A percentile compares a stretch with the other conserved stretches of the same genome.
Conservation (phyloP, 2,888 invertebrate species). For the Diarsia brunnea region DNA sequence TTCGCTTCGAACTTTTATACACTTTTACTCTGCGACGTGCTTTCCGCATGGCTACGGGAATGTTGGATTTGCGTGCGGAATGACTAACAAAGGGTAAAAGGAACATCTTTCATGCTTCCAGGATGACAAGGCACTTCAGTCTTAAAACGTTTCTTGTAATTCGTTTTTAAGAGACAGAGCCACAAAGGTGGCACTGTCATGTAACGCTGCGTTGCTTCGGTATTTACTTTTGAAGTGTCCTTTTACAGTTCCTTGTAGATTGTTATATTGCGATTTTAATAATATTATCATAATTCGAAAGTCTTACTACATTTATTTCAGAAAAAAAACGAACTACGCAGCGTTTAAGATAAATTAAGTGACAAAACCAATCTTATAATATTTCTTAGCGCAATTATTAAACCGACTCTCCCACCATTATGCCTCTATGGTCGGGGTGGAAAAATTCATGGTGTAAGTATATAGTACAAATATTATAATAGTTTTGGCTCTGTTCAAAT, state of each 20-base stretch:
- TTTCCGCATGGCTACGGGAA: background rate
- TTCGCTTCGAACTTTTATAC: background rate
- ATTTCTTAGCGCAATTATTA: background rate
- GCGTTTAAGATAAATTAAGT: background rate
- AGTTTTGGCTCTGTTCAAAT: conserved; percentile 81
- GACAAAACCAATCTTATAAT: background rate
- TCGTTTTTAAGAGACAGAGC: background rate
- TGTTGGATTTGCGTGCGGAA: background rate
- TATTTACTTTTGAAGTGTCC: background rate
- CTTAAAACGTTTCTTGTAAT: conserved; percentile 20
- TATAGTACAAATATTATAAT: conserved; percentile 83
- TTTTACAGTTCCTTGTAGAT: background rate
- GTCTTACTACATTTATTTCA: background rate
- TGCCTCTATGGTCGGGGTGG: conserved; percentile 60
- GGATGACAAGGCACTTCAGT: background rate
- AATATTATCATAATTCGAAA: background rate
- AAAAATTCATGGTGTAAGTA: conserved; percentile 78
- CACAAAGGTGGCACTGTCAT: background rate
- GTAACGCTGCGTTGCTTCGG: background rate
- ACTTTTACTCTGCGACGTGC: background rate
- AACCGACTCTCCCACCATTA: conserved; percentile 31
- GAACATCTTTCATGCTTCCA: background rate
- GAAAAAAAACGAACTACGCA: background rate
- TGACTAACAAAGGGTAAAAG: background rate
- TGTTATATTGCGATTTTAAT: background rate